These are phyloP conservation scores for Tribolium castaneum DNA, from an alignment of 1,140 invertebrate genomes.

Conservation along the genomic window DNA sequence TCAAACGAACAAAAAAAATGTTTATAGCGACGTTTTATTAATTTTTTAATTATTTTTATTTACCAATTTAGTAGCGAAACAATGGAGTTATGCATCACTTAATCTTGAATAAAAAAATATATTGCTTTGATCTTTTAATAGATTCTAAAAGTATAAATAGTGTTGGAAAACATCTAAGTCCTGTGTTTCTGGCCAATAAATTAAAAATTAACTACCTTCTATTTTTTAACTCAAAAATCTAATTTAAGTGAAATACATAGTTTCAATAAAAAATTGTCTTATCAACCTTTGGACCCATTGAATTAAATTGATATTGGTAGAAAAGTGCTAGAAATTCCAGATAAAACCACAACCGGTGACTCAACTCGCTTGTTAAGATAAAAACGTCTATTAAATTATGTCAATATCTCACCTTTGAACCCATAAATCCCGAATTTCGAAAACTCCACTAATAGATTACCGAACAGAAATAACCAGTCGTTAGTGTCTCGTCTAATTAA, in stretches of 20 bases:
- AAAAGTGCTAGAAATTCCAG: background rate
- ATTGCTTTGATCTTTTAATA: background rate
- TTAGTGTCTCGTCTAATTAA: background rate
- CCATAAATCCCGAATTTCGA: background rate
- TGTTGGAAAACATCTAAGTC: background rate
- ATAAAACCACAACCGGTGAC: background rate
- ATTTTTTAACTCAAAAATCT: no score
- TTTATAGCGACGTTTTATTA: no score
- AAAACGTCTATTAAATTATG: background rate
- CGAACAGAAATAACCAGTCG: no score
- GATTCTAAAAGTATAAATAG: background rate
- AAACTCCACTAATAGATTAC: background rate
- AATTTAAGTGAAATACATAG: no score
- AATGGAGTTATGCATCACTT: background rate
- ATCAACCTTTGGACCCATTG: background rate
- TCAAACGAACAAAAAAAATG: no score
- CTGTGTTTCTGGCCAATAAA: background rate
- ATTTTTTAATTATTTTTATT: no score
- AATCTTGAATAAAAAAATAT: background rate
- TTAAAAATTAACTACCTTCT: no score
- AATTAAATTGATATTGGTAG: background rate
- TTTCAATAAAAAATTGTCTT: no score
- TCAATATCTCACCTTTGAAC: background rate
- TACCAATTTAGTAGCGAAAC: no score
- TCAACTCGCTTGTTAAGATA: background rate